phyloP scores from a whole-genome alignment of 64 coral and sea anemone species.

The Acropora tenuis region DNA sequence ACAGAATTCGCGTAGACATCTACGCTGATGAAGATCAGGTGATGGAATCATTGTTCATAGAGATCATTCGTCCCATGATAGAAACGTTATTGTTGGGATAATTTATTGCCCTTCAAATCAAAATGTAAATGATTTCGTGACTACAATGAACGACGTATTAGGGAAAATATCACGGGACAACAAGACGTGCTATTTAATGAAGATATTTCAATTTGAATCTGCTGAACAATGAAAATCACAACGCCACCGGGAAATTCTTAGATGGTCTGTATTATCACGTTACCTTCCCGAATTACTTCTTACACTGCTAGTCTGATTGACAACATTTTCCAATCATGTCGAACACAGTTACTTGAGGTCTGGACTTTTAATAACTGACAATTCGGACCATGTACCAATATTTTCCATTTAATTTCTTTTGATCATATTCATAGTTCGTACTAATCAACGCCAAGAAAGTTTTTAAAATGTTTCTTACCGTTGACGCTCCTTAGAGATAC shows the following conservation, averaged over 20 bases:
- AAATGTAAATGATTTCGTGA: slow-evolving; percentile 28
- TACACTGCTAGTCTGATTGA: neutral
- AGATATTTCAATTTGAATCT: too few species aligned
- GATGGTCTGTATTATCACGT: neutral
- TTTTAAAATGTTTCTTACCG: neutral
- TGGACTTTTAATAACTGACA: neutral
- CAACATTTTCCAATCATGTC: neutral
- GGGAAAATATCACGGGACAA: slow-evolving; percentile 39
- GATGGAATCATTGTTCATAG: too few species aligned
- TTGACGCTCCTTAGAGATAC: too few species aligned
- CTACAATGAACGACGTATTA: slow-evolving; percentile 3
- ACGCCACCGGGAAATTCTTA: too few species aligned
- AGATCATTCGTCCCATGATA: neutral
- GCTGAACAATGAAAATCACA: too few species aligned
- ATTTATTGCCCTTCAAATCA: slow-evolving; percentile 35
- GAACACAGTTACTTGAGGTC: neutral
- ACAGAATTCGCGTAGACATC: too few species aligned
- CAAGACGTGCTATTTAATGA: slow-evolving; percentile 12
- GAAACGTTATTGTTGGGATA: slow-evolving; percentile 37
- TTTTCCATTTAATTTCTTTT: neutral
- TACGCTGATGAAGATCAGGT: too few species aligned
- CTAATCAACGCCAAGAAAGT: neutral
- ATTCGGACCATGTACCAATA: neutral
- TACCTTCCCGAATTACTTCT: neutral
- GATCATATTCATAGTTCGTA: neutral